Evolutionary conservation across 2,888 invertebrate genomes (phyloP), one percentile per base, ranked within the genome.

Genomic region (Ischnura elegans): DNA sequence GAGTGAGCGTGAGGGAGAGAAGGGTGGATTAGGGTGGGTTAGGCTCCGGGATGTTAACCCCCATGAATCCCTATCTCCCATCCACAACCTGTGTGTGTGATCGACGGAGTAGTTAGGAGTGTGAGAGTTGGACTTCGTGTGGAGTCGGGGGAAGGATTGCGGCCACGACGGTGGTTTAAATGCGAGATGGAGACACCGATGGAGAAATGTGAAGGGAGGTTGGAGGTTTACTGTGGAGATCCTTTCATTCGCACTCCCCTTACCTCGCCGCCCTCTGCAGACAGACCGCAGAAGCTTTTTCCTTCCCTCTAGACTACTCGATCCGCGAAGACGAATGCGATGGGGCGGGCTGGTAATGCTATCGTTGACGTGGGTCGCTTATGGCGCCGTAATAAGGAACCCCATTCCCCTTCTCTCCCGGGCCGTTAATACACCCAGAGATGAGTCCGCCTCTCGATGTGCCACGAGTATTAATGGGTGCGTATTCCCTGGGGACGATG

Each of bases 331-430:
- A 61, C 61, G 61, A 61, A 61, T 61, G 61, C 25, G n/a, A 19
- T 19, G 36, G 76, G 2, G 36, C 29, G 76, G 76, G n/a, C n/a
- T 16, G 29, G 5, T 29, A 76, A 36, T 76, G 76, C 25, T 25
- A 76, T 76, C 76, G 76, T 36, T 76, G 76, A 76, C 76, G 36
- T 36, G 61, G 61, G 61, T 61, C 61, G 61, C 61, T 76, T 29
- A 76, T 16, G 76, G 36, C 36, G 76, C 76, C 76, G 76, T 76
- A 36, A 36, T 76, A 29, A 29, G 76, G 51, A 51, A 51, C 51
- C 61, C 61, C 21, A 29, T 76, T 36, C 13, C 36, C 36, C 66
- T 4, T 36, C 76, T 3, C 19, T 0, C 29, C 29, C 10, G 8
- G 76, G 29, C 36, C 36, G 36, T 76, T 16, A 76, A 76, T 76